Conservation (phyloP, 2,113 vertebrate genomes). For the Grammomys surdaster region DNA sequence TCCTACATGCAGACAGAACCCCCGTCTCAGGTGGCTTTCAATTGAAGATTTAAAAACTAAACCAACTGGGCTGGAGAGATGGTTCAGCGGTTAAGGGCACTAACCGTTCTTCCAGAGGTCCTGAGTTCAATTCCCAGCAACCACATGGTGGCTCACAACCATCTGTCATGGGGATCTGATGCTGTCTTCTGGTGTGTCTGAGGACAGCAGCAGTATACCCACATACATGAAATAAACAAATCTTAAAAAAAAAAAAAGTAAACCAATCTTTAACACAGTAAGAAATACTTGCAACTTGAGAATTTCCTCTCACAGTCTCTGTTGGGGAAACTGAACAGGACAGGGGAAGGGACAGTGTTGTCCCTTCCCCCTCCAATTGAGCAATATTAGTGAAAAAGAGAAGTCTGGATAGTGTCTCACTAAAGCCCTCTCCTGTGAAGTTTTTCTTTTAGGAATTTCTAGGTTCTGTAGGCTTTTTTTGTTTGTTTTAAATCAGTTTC, state of each 20-base stretch:
- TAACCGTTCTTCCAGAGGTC: too few relatives aligned
- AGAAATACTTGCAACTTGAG: background rate
- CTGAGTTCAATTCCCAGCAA: too few relatives aligned
- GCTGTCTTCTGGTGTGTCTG: too few relatives aligned
- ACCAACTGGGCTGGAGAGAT: background rate
- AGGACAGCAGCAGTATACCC: too few relatives aligned
- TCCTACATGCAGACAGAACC: background rate
- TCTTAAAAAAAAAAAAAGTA: background rate
- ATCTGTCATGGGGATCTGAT: too few relatives aligned
- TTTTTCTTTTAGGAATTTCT: background rate
- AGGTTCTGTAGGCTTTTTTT: background rate
- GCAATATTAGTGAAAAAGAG: conserved; percentile 23
- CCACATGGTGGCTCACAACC: too few relatives aligned
- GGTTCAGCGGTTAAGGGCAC: too few relatives aligned
- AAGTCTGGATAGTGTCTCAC: background rate
- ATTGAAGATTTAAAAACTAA: background rate
- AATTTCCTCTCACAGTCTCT: background rate
- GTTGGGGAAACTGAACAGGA: background rate
- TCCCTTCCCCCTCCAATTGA: background rate
- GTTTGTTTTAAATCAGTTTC: background rate
- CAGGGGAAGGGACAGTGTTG: background rate
- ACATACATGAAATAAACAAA: too few relatives aligned
- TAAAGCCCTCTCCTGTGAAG: background rate
- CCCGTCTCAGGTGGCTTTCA: background rate
- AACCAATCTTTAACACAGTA: background rate